Evolutionary conservation across 2,113 vertebrate species (phyloP).

Genomic region (Chitala chitala): DNA sequence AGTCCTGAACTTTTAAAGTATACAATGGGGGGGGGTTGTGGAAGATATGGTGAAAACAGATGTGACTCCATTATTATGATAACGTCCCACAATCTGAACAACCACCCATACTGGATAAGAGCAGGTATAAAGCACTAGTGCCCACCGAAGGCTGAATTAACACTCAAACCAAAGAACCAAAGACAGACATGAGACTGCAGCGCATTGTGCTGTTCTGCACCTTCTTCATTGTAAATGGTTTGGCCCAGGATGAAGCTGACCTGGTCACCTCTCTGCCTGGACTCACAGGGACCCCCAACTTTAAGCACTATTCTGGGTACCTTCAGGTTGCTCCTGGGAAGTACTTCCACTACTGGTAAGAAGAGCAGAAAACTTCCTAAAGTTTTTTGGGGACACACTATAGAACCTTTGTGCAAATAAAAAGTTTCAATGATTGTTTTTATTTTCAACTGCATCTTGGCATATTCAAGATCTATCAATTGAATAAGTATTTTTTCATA

Average conservation of each 20-base stretch:
- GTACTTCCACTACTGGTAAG: conserved; percentile 44
- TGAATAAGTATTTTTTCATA: no score
- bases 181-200: background rate
- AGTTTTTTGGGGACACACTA: background rate
- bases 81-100: no score
- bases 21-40: no score
- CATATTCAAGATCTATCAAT: no score
- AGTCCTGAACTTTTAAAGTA: no score
- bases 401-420: background rate
- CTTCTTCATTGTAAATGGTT: background rate
- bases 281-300: conserved; percentile 23
- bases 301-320: conserved; percentile 38
- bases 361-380: background rate
- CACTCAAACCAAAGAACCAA: background rate
- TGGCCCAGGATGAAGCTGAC: background rate
- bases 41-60: background rate
- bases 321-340: conserved; percentile 30
- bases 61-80: background rate
- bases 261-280: conserved; percentile 32
- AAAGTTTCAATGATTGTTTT: background rate
- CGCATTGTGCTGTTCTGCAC: background rate
- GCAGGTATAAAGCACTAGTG: background rate
- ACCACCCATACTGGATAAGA: background rate
- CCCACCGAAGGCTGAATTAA: background rate
- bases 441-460: no score